These are phyloP conservation scores for Marmota monax DNA, from an alignment of 2,113 vertebrate species.

Conservation along the genomic window DNA sequence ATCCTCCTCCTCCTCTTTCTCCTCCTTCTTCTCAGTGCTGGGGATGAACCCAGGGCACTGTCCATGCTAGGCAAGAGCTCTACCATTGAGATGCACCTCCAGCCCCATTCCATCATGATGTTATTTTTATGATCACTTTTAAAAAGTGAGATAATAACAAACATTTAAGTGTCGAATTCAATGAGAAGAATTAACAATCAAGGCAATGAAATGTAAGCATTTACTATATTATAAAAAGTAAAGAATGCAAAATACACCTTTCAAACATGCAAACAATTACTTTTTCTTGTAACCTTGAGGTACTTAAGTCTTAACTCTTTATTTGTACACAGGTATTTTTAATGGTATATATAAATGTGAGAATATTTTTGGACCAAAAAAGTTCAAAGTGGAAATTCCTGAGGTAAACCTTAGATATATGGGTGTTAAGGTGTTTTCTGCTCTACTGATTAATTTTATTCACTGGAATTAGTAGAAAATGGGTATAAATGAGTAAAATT, in stretches of 20 bases:
- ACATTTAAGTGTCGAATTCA: conserved; percentile 19
- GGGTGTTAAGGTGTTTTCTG: conserved; percentile 1
- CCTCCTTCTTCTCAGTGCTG: neutral
- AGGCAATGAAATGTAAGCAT: neutral
- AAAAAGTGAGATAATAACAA: neutral
- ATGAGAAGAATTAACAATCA: conserved; percentile 13
- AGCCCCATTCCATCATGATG: neutral
- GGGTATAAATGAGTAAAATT: neutral
- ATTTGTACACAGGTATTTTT: neutral
- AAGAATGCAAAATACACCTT: neutral
- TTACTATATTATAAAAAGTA: neutral
- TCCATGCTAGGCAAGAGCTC: neutral
- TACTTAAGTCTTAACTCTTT: neutral
- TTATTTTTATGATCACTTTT: neutral
- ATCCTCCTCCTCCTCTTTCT: neutral
- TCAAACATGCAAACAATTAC: neutral
- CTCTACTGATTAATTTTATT: conserved; percentile 8
- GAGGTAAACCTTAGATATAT: neutral
- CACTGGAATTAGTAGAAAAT: conserved; percentile 1
- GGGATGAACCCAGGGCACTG: neutral
- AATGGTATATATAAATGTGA: neutral
- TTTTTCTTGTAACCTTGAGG: neutral
- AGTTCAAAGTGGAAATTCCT: conserved; percentile 18
- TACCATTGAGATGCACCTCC: neutral
- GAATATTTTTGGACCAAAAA: neutral